Evolutionary conservation across 2,797 vertebrate species (phyloP).

Genomic region (Carapus acus): DNA sequence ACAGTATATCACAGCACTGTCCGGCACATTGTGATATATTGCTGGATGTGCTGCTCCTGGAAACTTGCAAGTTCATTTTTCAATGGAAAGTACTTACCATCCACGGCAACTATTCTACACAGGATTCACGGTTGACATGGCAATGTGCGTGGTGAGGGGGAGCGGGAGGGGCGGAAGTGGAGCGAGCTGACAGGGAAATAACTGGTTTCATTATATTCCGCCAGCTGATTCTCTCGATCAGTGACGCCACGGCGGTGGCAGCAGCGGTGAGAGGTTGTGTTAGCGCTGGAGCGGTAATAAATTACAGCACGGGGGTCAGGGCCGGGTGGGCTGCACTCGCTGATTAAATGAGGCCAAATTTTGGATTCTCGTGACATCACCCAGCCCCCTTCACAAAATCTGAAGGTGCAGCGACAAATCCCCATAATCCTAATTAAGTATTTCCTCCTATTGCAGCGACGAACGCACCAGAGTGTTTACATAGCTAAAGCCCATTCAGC

Average conservation of each 20-base stretch:
- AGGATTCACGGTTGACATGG: slow-evolving; percentile 74
- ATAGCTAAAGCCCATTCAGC: slow-evolving; percentile 35
- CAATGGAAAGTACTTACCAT: slow-evolving; percentile 60
- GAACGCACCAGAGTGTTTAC: slow-evolving; percentile 51
- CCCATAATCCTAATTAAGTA: slow-evolving; percentile 68
- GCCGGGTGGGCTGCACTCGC: slow-evolving; percentile 40
- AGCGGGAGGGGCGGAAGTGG: slow-evolving; percentile 44
- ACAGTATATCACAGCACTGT: too few relatives aligned
- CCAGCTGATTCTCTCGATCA: slow-evolving; percentile 67
- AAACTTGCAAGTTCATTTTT: slow-evolving; percentile 73
- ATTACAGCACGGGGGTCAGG: slow-evolving; percentile 57
- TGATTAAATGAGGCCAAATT: slow-evolving; percentile 67
- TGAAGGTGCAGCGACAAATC: slow-evolving; percentile 63
- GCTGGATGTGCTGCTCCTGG: too few relatives aligned
- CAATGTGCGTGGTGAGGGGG: slow-evolving; percentile 53
- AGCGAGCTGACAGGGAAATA: slow-evolving; percentile 70
- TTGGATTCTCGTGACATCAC: slow-evolving; percentile 58
- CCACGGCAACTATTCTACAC: slow-evolving; percentile 57
- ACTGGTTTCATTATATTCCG: slow-evolving; percentile 70
- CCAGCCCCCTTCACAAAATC: slow-evolving; percentile 52
- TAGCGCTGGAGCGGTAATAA: slow-evolving; percentile 53
- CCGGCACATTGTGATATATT: too few relatives aligned
- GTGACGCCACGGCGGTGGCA: slow-evolving; percentile 49
- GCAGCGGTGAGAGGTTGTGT: slow-evolving; percentile 47
- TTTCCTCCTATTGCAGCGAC: slow-evolving; percentile 51